Conservation (phyloP, 1,140 invertebrate genomes). For the Ooceraea biroi region DNA sequence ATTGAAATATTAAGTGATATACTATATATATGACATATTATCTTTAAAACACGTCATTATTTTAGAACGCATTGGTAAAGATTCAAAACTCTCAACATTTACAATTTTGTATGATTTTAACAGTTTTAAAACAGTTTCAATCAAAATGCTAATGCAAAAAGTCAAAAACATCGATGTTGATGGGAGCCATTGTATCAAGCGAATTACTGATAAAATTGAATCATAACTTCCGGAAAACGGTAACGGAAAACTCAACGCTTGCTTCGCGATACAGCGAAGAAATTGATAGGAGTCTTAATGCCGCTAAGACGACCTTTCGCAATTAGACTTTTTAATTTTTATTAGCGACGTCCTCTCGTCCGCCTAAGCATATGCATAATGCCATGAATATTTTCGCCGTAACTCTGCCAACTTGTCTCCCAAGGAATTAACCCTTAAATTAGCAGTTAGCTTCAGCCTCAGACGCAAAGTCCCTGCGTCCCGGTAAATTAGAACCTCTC, state of each 20-base stretch:
- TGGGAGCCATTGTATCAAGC: not conserved
- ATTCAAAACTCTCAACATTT: not conserved
- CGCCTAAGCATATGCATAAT: slow-evolving; percentile 86
- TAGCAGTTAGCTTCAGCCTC: slow-evolving; percentile 85
- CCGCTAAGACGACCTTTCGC: slow-evolving; percentile 78
- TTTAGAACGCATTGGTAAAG: not conserved
- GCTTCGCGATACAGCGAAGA: slow-evolving; percentile 24
- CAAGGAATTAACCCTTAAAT: slow-evolving; percentile 87
- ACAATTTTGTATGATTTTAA: slow-evolving; percentile 15
- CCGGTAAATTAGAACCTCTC: slow-evolving; percentile 84
- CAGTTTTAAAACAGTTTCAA: not conserved
- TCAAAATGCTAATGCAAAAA: not conserved
- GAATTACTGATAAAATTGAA: not conserved
- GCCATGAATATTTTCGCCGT: slow-evolving; percentile 87
- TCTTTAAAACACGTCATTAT: not conserved
- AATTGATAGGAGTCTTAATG: slow-evolving; percentile 71
- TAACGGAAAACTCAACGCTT: slow-evolving; percentile 27
- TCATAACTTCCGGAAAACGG: slow-evolving; percentile 1
- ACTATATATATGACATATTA: not conserved
- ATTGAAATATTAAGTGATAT: not conserved
- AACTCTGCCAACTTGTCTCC: slow-evolving; percentile 87
- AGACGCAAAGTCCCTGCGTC: slow-evolving; percentile 84
- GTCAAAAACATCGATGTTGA: not conserved
- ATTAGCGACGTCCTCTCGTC: slow-evolving; percentile 83
- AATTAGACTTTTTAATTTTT: slow-evolving; percentile 87